Evolutionary conservation across 2,797 vertebrate genomes (phyloP), one percentile per base, ranked within the genome.

Genomic region (Poecilia wingei): DNA sequence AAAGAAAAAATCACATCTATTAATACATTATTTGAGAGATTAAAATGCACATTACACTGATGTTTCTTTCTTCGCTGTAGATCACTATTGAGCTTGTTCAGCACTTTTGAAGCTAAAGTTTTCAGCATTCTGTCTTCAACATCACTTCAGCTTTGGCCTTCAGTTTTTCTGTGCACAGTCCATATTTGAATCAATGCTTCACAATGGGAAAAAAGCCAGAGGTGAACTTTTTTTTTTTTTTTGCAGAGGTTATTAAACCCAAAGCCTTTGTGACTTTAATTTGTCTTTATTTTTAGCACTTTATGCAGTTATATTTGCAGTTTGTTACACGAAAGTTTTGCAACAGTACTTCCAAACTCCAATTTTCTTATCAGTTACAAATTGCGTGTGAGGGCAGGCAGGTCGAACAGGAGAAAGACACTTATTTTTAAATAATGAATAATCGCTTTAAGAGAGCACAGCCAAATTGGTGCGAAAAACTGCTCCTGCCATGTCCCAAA

Each of bases 371-470:
- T 36, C 74, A 25, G 39, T 39, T 79, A 57, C 53, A 75, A 59
- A 75, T 36, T 22, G 4, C 13, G 46, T 47, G 77, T 79, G 31
- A 74, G 41, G 73, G 47, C 77, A 66, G 83, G 81, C 72, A 51
- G 74, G 72, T 78, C 76, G 73, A 86, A 84, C 73, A 75, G 45
- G 66, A 89, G 68, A 10, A 45, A 69, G 53, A 78, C 70, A 74
- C 55, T 84, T 85, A 86, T 87, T 92, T 90, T 87, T 88, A 90
- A 89, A 87, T 87, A 85, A 88, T 31, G 81, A 85, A 90, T 46
- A 92, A 92, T 89, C 82, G 82, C 79, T 92, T 87, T 89, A 91
- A 90, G 81, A 79, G 84, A 82, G 76, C 79, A 90, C 82, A 87
- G 86, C 84, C 84, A 86, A 87, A 92, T 88, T 88, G 89, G 81